Percentiles rank a stretch among this genome's conserved stretches.
These are phyloP conservation scores for Vicugna pacos DNA, from an alignment of 2,113 vertebrate species.

Conservation along the genomic window DNA sequence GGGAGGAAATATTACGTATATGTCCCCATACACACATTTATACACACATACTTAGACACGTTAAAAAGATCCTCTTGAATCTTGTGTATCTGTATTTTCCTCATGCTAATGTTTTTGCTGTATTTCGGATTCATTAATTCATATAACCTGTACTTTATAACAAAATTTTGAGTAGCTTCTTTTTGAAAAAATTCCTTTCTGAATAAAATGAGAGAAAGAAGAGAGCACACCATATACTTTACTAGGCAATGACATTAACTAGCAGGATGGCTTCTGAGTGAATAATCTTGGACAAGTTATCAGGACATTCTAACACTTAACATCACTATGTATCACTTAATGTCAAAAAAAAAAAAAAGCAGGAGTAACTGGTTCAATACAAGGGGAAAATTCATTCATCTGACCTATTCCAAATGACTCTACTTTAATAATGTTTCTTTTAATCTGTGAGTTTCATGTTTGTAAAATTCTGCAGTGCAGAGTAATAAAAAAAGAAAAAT, in stretches of 20 bases:
- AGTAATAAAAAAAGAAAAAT: conserved; percentile 83
- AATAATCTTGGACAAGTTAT: neutral
- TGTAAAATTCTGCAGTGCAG: conserved; percentile 85
- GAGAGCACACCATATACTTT: neutral
- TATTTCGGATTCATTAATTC: conserved; percentile 46
- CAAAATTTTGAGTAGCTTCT: conserved; percentile 21
- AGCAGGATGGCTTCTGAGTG: neutral
- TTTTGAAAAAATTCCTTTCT: conserved; percentile 5
- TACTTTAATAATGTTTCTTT: conserved; percentile 55
- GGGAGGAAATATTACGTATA: neutral
- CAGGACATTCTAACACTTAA: conserved; percentile 27
- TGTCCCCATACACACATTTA: neutral
- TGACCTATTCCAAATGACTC: conserved; percentile 29
- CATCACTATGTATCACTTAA: neutral
- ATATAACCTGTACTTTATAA: conserved; percentile 6
- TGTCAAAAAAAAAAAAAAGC: conserved; percentile 1
- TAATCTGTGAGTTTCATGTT: conserved; percentile 73
- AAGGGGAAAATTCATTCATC: neutral
- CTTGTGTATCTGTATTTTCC: neutral
- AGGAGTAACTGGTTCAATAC: neutral
- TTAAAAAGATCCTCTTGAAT: neutral
- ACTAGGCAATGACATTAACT: neutral
- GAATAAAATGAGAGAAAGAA: neutral
- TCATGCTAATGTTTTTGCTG: neutral
- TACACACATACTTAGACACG: neutral